phyloP scores from a whole-genome alignment of 2,113 vertebrate species.

The Bufo bufo region DNA sequence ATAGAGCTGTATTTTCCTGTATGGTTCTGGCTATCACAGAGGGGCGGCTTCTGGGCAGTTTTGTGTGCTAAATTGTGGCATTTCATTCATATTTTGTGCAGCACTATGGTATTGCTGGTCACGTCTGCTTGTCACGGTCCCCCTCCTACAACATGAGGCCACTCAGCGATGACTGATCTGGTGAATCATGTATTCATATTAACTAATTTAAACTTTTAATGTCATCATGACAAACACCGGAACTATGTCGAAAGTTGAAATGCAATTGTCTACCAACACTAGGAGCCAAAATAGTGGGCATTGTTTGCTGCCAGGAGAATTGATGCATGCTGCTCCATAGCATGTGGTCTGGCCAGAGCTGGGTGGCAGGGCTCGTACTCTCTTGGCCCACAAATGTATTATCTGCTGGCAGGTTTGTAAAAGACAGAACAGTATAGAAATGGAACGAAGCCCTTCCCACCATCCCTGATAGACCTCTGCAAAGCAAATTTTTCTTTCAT shows the following conservation, averaged over 20 bases:
- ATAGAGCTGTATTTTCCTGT: too few species aligned
- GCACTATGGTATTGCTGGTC: too few species aligned
- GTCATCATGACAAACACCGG: neutral
- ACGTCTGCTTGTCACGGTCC: too few species aligned
- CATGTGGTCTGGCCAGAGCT: neutral
- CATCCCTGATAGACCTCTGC: neutral
- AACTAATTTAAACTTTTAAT: too few species aligned
- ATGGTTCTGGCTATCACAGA: too few species aligned
- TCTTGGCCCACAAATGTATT: constrained; percentile 30
- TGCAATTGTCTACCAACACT: neutral
- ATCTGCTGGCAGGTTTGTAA: constrained; percentile 27
- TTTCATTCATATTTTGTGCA: too few species aligned
- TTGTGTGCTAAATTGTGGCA: too few species aligned
- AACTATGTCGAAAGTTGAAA: neutral
- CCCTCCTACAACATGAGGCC: too few species aligned
- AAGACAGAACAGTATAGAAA: constrained; percentile 32
- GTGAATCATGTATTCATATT: too few species aligned
- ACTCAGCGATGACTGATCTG: too few species aligned
- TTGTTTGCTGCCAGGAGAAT: neutral
- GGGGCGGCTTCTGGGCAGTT: too few species aligned
- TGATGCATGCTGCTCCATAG: neutral
- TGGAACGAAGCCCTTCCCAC: neutral
- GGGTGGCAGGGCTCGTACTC: constrained; percentile 20
- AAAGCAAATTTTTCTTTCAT: constrained; percentile 51
- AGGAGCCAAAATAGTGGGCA: neutral